phyloP scores from a whole-genome alignment of 1,140 invertebrate genomes.

The Augochlora pura region DNA sequence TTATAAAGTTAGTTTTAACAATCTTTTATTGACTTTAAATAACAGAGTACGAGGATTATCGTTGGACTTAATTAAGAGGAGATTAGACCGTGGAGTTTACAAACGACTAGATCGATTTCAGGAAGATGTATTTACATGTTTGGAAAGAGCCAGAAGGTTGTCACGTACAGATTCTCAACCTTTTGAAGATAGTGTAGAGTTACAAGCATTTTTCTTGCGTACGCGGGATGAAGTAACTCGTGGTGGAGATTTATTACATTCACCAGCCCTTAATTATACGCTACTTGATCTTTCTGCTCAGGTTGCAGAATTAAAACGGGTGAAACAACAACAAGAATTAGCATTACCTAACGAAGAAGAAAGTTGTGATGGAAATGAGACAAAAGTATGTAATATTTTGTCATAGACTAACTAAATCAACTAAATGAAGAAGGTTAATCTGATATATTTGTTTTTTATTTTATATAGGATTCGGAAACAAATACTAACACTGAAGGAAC shows the following conservation, averaged over 20 bases:
- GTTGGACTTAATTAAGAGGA: constrained; percentile 91
- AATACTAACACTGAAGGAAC: constrained; percentile 58
- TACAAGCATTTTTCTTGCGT: constrained; percentile 95
- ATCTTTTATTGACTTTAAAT: constrained; percentile 68
- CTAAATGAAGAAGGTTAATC: background rate
- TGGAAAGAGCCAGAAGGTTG: constrained; percentile 92
- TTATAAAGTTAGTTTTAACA: background rate
- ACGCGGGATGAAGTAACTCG: constrained; percentile 88
- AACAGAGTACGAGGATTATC: constrained; percentile 88
- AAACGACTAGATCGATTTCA: constrained; percentile 96
- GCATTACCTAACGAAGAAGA: constrained; percentile 87
- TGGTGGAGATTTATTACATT: constrained; percentile 89
- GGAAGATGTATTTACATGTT: constrained; percentile 96
- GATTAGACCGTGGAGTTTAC: constrained; percentile 93
- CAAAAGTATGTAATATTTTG: constrained; percentile 65
- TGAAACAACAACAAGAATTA: constrained; percentile 88
- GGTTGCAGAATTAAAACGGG: constrained; percentile 88
- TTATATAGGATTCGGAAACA: constrained; percentile 65
- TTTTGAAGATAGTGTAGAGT: constrained; percentile 96
- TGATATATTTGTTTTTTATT: constrained; percentile 4
- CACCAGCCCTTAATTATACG: constrained; percentile 92
- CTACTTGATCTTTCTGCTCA: constrained; percentile 86
- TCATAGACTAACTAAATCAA: no score
- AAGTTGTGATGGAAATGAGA: constrained; percentile 81
- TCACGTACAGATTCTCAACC: constrained; percentile 95